Conservation (phyloP, 2,113 vertebrate genomes). For the Microcebus griseorufus region DNA sequence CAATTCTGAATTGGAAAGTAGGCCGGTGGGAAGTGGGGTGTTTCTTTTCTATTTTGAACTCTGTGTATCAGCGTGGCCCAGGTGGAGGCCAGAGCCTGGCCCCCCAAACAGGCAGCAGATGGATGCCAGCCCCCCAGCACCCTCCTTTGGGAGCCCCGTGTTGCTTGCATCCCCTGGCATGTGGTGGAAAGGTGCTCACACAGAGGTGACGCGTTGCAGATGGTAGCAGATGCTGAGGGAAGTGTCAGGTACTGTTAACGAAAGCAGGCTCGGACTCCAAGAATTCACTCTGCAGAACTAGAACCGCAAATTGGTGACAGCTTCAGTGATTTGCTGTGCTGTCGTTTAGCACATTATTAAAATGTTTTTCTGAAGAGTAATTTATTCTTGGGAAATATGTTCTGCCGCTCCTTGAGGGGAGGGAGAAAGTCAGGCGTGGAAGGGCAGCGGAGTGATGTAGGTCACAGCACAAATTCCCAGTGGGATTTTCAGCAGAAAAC, state of each 20-base stretch:
- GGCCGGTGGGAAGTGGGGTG: not conserved
- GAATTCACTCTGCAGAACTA: not conserved
- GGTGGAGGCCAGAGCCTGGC: not conserved
- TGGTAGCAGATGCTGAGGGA: not conserved
- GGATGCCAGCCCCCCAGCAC: not conserved
- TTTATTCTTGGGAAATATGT: not conserved
- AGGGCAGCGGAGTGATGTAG: not conserved
- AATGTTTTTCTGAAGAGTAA: not conserved
- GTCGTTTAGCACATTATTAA: not conserved
- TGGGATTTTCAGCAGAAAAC: constrained; percentile 45
- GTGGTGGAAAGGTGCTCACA: not conserved
- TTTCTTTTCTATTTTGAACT: not conserved
- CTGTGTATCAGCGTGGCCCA: not conserved
- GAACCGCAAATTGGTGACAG: not conserved
- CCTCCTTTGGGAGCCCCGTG: not conserved
- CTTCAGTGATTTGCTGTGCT: not conserved
- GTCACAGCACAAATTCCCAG: constrained; percentile 38
- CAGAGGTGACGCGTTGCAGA: not conserved
- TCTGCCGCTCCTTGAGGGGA: not conserved
- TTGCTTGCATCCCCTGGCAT: not conserved
- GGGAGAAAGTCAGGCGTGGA: not conserved
- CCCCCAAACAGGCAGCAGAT: not conserved
- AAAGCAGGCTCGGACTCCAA: not conserved
- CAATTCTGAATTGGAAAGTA: not conserved
- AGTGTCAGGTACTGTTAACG: not conserved